Conservation (phyloP, 2,797 vertebrate species). For the Siniperca undulata region DNA sequence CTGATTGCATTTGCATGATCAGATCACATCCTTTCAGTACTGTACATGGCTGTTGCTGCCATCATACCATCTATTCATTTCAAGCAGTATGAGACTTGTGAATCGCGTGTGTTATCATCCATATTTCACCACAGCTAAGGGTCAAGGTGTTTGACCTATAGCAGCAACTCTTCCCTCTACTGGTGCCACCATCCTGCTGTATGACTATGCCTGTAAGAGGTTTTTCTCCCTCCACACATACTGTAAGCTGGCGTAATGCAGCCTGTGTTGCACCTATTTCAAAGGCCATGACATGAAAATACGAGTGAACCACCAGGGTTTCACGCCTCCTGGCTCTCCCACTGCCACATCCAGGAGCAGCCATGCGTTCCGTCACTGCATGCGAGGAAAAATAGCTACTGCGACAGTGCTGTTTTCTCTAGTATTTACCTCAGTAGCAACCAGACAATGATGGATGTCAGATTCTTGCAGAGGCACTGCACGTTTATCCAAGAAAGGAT, state of each 20-base stretch:
- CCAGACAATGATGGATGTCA: conserved; percentile 34
- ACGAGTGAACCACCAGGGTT: conserved; percentile 23
- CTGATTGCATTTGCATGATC: background rate
- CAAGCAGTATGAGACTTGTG: background rate
- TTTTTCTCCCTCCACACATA: background rate
- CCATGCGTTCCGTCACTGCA: conserved; percentile 77
- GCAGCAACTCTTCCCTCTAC: conserved; percentile 15
- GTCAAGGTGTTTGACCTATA: conserved; percentile 49
- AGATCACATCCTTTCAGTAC: background rate
- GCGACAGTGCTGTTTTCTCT: conserved; percentile 75
- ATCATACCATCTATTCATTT: background rate
- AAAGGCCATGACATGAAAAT: conserved; percentile 36
- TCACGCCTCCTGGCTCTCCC: conserved; percentile 41
- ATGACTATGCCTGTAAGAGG: background rate
- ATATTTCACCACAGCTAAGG: conserved; percentile 17
- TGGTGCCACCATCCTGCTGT: background rate
- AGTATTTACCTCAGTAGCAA: conserved; percentile 13
- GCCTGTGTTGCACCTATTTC: conserved; percentile 21
- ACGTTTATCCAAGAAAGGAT: conserved; percentile 23
- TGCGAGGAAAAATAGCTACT: conserved; percentile 76
- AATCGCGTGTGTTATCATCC: background rate
- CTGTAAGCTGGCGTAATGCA: background rate
- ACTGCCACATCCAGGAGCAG: conserved; percentile 64
- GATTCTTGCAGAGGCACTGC: conserved; percentile 6
- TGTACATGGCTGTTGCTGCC: background rate